phyloP scores from a whole-genome alignment of 2,113 vertebrate genomes.

The Salvelinus alpinus region DNA sequence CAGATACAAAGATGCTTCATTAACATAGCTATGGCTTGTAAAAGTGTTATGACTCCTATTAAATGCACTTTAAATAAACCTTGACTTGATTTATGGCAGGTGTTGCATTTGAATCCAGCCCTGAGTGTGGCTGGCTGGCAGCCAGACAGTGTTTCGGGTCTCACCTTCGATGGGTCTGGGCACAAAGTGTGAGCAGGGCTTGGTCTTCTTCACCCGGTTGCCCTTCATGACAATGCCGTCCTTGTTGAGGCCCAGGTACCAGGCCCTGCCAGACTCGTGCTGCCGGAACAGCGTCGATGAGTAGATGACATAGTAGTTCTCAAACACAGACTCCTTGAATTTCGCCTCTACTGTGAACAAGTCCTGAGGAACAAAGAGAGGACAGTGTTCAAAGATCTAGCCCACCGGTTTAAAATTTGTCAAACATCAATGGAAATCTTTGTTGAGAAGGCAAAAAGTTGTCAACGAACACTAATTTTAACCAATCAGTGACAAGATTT shows the following conservation, averaged over 20 bases:
- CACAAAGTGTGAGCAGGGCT: conserved; percentile 97
- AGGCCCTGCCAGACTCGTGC: conserved; percentile 94
- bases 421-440: no score
- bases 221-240: conserved; percentile 97
- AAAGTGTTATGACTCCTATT: no score
- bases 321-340: conserved; percentile 98
- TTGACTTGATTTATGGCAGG: not conserved
- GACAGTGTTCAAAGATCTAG: no score
- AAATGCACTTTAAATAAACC: not conserved
- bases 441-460: no score
- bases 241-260: conserved; percentile 99
- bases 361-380: conserved; percentile 73
- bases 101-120: not conserved
- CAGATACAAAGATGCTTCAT: no score
- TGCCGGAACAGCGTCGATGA: conserved; percentile 96
- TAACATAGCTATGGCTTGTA: no score
- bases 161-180: conserved; percentile 97
- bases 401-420: no score
- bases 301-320: conserved; percentile 99
- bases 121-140: no score
- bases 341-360: conserved; percentile 96
- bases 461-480: no score
- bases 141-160: not conserved
- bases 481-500: no score
- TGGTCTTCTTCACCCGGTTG: conserved; percentile 98